These are phyloP conservation scores for Zaprionus nigranus DNA, from an alignment of 1,140 invertebrate genomes.

Conservation along the genomic window DNA sequence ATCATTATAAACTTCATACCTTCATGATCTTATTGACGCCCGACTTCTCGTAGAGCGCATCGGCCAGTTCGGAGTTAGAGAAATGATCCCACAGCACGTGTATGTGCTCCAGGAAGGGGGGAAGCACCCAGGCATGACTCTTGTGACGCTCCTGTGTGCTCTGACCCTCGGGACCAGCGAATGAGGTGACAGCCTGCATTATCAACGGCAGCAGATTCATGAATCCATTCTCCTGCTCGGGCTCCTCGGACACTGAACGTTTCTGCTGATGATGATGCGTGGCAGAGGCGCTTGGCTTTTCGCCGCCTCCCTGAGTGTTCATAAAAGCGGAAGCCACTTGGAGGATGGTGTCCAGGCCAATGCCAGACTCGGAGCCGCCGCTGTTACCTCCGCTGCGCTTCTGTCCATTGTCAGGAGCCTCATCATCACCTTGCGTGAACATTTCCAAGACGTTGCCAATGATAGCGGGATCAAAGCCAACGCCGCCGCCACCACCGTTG, in stretches of 20 bases:
- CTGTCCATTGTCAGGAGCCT: constrained; percentile 51
- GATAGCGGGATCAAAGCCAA: constrained; percentile 84
- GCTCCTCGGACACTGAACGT: constrained; percentile 49
- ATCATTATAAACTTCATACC: constrained; percentile 72
- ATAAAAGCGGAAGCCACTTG: constrained; percentile 87
- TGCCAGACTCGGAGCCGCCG: constrained; percentile 60
- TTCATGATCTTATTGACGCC: constrained; percentile 88
- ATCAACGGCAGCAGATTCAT: constrained; percentile 88
- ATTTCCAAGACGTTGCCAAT: constrained; percentile 85
- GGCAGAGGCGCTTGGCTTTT: constrained; percentile 24
- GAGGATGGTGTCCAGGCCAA: constrained; percentile 86
- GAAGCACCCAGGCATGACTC: constrained; percentile 90
- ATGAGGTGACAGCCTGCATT: constrained; percentile 86
- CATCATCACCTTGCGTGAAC: constrained; percentile 80
- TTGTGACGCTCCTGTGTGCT: constrained; percentile 87
- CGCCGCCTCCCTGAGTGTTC: constrained; percentile 79
- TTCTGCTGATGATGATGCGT: constrained; percentile 66
- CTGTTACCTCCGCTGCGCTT: constrained; percentile 39
- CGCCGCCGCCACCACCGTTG: constrained; percentile 53
- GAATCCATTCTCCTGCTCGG: constrained; percentile 85
- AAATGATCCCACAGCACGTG: constrained; percentile 92
- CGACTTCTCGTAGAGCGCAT: constrained; percentile 89
- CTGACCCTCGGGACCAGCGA: constrained; percentile 85
- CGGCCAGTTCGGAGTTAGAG: constrained; percentile 90
- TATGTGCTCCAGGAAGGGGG: constrained; percentile 89